Conservation (phyloP, 2,888 invertebrate species). For the Cyclophora punctaria region DNA sequence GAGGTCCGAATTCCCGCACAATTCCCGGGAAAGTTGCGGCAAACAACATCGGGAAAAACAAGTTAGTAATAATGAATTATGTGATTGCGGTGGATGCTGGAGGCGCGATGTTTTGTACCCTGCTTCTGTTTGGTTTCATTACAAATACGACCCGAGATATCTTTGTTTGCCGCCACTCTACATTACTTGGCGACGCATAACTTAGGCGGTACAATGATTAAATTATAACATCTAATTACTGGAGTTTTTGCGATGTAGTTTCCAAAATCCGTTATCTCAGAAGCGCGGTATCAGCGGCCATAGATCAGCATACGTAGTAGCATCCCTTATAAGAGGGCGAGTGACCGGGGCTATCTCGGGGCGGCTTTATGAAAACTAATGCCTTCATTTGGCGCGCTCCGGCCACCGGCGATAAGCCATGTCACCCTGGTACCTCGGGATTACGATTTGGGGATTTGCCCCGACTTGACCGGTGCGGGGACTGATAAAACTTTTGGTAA, state of each 20-base stretch:
- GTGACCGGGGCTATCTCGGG: slow-evolving; percentile 58
- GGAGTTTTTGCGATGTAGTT: slow-evolving; percentile 18
- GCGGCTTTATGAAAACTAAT: slow-evolving; percentile 72
- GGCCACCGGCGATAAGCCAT: slow-evolving; percentile 63
- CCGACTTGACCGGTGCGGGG: slow-evolving; percentile 30
- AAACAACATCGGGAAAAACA: slow-evolving; percentile 47
- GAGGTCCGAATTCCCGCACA: no score
- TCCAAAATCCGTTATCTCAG: slow-evolving; percentile 20
- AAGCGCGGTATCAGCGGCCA: slow-evolving; percentile 30
- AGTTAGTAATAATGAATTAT: slow-evolving; percentile 55
- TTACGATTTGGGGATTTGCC: slow-evolving; percentile 57
- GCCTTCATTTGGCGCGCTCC: slow-evolving; percentile 68
- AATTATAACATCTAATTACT: slow-evolving; percentile 6
- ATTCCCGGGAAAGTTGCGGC: slow-evolving; percentile 9
- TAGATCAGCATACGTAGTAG: slow-evolving; percentile 44
- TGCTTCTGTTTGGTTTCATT: neutral
- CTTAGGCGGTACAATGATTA: neutral
- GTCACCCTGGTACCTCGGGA: slow-evolving; percentile 64
- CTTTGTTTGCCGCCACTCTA: slow-evolving; percentile 9
- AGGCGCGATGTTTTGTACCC: slow-evolving; percentile 11
- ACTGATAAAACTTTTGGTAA: slow-evolving; percentile 57
- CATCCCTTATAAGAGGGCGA: slow-evolving; percentile 42
- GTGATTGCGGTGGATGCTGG: slow-evolving; percentile 20
- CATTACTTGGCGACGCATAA: neutral
- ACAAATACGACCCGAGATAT: neutral